phyloP scores from a whole-genome alignment of 2,113 vertebrate genomes.

The Ctenodactylus gundi region DNA sequence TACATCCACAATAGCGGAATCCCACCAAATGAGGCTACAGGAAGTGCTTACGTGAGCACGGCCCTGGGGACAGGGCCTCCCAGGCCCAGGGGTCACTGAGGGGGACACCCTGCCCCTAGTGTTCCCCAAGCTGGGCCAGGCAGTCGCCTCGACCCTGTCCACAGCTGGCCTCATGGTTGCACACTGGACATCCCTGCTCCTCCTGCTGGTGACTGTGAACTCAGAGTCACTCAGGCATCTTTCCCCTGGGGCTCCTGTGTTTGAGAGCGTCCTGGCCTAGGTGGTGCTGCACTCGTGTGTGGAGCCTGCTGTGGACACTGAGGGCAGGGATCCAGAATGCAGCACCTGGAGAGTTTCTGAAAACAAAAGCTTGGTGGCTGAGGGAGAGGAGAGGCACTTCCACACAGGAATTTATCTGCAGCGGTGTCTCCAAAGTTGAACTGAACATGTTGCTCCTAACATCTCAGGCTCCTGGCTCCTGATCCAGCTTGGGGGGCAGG shows the following conservation, averaged over 20 bases:
- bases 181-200: too few relatives aligned
- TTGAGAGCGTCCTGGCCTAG: background rate
- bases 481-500: background rate
- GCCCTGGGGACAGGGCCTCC: fast-evolving
- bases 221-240: background rate
- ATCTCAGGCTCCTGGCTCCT: background rate
- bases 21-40: background rate
- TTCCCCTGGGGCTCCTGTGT: background rate
- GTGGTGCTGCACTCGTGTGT: too few relatives aligned
- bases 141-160: too few relatives aligned
- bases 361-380: background rate
- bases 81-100: background rate
- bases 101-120: background rate
- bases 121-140: fast-evolving
- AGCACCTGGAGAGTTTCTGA: background rate
- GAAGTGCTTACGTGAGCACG: fast-evolving
- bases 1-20: background rate
- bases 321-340: too few relatives aligned
- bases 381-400: background rate
- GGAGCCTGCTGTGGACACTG: background rate
- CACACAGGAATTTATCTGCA: background rate
- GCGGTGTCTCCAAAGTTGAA: background rate
- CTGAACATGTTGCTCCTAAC: background rate
- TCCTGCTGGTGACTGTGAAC: background rate
- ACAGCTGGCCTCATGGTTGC: too few relatives aligned